phyloP scores from a whole-genome alignment of 2,888 invertebrate genomes.

The Protophormia terraenovae region DNA sequence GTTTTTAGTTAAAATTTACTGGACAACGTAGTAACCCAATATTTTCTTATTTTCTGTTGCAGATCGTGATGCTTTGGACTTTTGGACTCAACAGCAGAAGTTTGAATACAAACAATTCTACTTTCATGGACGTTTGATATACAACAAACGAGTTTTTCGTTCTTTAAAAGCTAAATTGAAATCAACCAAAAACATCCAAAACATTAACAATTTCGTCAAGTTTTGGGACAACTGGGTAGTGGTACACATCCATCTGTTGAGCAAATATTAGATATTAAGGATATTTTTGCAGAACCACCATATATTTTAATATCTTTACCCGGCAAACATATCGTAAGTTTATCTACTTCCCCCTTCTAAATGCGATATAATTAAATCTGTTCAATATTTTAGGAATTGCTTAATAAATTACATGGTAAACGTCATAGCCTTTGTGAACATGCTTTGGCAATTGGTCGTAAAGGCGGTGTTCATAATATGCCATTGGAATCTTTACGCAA shows the following conservation, averaged over 20 bases:
- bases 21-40: no score
- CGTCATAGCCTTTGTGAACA: conserved; percentile 86
- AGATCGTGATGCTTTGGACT: no score
- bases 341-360: neutral
- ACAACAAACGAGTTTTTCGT: conserved; percentile 88
- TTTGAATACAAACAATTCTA: conserved; percentile 86
- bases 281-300: conserved; percentile 87
- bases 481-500: conserved; percentile 84
- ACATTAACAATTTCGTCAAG: conserved; percentile 83
- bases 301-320: conserved; percentile 86
- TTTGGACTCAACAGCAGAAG: conserved; percentile 92
- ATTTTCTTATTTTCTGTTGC: no score
- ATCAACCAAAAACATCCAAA: conserved; percentile 82
- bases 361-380: neutral
- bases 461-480: conserved; percentile 88
- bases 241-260: conserved; percentile 88
- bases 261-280: conserved; percentile 86
- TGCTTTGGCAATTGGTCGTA: conserved; percentile 88
- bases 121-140: conserved; percentile 84
- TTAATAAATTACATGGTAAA: conserved; percentile 88
- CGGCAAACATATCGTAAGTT: conserved; percentile 86
- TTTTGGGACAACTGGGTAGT: conserved; percentile 87
- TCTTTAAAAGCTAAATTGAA: conserved; percentile 86
- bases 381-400: conserved; percentile 84
- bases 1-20: no score